A percentile compares a stretch with the other conserved stretches of the same genome.
Evolutionary conservation across 2,888 invertebrate genomes (phyloP).

Genomic region (Anarsia innoxiella): DNA sequence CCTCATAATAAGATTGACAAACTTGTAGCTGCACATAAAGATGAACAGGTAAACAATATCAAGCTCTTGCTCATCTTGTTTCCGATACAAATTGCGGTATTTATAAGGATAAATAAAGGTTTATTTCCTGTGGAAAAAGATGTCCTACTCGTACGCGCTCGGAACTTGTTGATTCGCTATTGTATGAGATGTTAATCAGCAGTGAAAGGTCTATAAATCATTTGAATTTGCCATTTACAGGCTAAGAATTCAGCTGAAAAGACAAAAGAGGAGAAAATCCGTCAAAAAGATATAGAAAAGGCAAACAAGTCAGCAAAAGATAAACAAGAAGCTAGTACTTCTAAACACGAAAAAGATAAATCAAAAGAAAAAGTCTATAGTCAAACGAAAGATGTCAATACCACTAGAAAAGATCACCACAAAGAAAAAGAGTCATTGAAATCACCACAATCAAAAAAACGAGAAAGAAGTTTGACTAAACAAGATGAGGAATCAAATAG

Average conservation of each 20-base stretch:
- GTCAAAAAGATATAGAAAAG: slow-evolving; percentile 5
- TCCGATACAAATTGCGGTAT: no score
- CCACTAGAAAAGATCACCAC: slow-evolving; percentile 1
- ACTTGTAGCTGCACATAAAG: slow-evolving; percentile 43
- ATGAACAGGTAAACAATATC: slow-evolving; percentile 9
- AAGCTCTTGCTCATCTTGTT: no score
- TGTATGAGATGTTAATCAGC: no score
- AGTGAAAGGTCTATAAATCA: no score
- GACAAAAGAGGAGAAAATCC: slow-evolving; percentile 11
- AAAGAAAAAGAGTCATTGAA: slow-evolving; percentile 1
- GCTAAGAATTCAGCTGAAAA: slow-evolving; percentile 8
- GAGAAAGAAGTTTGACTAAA: slow-evolving; percentile 2
- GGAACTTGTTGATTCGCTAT: no score
- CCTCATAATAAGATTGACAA: slow-evolving; percentile 61
- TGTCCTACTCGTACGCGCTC: no score
- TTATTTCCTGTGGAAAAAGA: no score
- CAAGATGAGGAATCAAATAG: slow-evolving; percentile 5
- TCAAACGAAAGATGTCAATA: slow-evolving; percentile 5
- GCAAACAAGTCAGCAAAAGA: neutral
- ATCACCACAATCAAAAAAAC: slow-evolving; percentile 3
- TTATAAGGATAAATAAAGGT: no score
- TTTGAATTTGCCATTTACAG: slow-evolving; percentile 3
- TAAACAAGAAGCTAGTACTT: slow-evolving; percentile 8
- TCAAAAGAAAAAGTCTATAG: slow-evolving; percentile 6
- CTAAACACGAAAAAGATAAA: slow-evolving; percentile 6